phyloP scores from a whole-genome alignment of 1,140 invertebrate genomes.

The Luehdorfia chinensis region DNA sequence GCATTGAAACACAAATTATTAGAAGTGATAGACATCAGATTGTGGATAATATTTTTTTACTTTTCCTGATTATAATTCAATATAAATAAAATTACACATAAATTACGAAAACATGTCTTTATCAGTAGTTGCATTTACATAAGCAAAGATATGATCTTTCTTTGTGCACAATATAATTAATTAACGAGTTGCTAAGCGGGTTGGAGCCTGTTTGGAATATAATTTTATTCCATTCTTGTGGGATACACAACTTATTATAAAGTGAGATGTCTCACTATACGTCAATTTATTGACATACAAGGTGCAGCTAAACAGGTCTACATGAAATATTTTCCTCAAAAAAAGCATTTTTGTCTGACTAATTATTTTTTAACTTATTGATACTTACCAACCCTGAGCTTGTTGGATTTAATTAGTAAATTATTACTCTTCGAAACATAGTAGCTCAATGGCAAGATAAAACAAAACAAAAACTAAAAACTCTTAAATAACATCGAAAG shows the following conservation, averaged over 20 bases:
- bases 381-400: not conserved
- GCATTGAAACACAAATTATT: too few relatives aligned
- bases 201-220: not conserved
- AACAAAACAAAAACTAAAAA: too few relatives aligned
- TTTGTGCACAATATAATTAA: slow-evolving; percentile 1
- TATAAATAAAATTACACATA: slow-evolving; percentile 14
- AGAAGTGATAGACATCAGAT: slow-evolving; percentile 3
- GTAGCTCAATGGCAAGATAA: too few relatives aligned
- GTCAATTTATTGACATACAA: slow-evolving; percentile 2
- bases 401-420: too few relatives aligned
- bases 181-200: not conserved
- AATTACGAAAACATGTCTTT: slow-evolving; percentile 16
- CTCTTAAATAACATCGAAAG: too few relatives aligned
- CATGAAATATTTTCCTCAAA: not conserved
- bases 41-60: slow-evolving; percentile 3
- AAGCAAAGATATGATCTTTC: not conserved
- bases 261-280: not conserved
- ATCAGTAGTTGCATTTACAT: slow-evolving; percentile 6
- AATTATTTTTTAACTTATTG: not conserved
- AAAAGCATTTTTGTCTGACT: not conserved
- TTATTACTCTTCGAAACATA: too few relatives aligned
- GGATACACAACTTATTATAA: not conserved
- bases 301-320: not conserved
- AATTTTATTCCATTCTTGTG: slow-evolving; percentile 2
- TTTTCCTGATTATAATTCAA: slow-evolving; percentile 3